These are phyloP conservation scores for Heliocidaris erythrogramma DNA, from an alignment of 35 echinoderm and acorn worm genomes.

Conservation along the genomic window DNA sequence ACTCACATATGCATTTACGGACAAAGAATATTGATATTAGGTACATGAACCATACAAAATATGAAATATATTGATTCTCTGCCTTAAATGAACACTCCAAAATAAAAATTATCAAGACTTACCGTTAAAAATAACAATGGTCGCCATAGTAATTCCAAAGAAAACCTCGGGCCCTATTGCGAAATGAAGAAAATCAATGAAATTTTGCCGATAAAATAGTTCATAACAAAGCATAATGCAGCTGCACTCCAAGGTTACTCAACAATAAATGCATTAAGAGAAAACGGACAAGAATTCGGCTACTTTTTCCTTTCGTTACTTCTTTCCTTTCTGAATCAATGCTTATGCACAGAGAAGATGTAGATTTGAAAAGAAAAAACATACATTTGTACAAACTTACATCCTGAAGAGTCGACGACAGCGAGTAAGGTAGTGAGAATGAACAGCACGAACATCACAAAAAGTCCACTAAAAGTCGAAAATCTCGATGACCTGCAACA, in stretches of 20 bases:
- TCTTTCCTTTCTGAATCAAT: not conserved
- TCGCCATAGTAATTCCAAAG: constrained; percentile 91
- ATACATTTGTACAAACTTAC: constrained; percentile 58
- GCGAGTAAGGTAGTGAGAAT: constrained; percentile 81
- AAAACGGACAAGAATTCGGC: not conserved
- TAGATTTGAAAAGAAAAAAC: not conserved
- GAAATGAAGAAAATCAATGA: constrained; percentile 15
- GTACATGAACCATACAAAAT: not conserved
- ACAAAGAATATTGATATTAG: not conserved
- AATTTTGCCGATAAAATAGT: not conserved
- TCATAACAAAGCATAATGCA: not conserved
- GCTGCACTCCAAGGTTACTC: not conserved
- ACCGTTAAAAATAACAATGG: constrained; percentile 85
- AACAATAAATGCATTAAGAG: not conserved
- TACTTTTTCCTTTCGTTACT: too few species aligned
- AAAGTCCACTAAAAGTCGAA: constrained; percentile 66
- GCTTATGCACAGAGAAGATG: not conserved
- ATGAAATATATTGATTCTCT: not conserved
- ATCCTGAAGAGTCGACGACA: constrained; percentile 85
- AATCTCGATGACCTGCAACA: constrained; percentile 63
- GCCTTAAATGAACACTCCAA: not conserved
- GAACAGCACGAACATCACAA: constrained; percentile 86
- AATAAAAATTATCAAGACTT: constrained; percentile 46
- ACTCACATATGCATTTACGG: not conserved
- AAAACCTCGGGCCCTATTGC: constrained; percentile 80